phyloP scores from a whole-genome alignment of 1,140 invertebrate species.

The Pseudomyrmex flavicornis region DNA sequence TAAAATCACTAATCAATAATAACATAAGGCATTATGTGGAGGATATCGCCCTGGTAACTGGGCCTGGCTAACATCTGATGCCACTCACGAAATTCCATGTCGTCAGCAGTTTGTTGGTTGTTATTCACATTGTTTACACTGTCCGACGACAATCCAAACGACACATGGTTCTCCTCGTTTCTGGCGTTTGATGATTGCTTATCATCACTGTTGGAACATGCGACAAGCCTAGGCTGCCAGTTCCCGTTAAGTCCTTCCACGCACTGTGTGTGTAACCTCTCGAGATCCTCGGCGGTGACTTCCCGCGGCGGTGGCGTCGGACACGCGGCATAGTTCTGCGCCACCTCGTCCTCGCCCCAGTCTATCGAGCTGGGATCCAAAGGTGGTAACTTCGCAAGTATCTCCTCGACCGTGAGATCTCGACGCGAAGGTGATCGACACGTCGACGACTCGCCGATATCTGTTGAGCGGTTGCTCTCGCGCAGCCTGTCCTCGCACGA shows the following conservation, averaged over 20 bases:
- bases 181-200: conserved; percentile 40
- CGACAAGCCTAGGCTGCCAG: conserved; percentile 78
- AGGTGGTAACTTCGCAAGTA: conserved; percentile 87
- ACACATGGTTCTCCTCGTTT: conserved; percentile 39
- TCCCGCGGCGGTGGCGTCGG: conserved; percentile 63
- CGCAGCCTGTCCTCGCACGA: conserved; percentile 39
- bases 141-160: conserved; percentile 51
- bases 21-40: conserved; percentile 96
- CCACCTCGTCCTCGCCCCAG: conserved; percentile 81
- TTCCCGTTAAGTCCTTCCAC: conserved; percentile 83
- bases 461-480: conserved; percentile 24
- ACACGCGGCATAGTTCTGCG: conserved; percentile 73
- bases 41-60: conserved; percentile 89
- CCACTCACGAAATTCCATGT: conserved; percentile 91
- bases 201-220: conserved; percentile 48
- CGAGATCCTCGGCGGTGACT: conserved; percentile 76
- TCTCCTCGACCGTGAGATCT: conserved; percentile 85
- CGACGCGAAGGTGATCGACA: conserved; percentile 37
- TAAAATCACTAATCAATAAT: conserved; percentile 91
- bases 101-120: conserved; percentile 60
- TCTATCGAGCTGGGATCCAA: conserved; percentile 86
- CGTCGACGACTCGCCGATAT: conserved; percentile 4
- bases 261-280: conserved; percentile 80
- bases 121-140: conserved; percentile 67
- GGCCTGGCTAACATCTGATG: conserved; percentile 90